phyloP scores from a whole-genome alignment of 2,888 invertebrate species.

The Macrostomum cliftonense region DNA sequence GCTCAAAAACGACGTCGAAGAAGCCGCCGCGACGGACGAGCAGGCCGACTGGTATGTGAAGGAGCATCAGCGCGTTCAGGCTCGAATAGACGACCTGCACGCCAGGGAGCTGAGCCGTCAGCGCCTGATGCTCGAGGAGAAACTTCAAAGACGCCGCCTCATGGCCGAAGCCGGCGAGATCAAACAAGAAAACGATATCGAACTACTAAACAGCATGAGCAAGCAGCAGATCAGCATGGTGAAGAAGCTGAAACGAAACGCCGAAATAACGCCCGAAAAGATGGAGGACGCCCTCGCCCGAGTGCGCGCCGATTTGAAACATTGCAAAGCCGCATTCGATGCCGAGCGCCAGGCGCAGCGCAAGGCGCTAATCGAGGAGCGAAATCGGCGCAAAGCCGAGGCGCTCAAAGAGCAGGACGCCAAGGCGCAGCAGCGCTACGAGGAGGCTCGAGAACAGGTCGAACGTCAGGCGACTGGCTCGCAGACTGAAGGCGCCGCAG shows the following conservation, averaged over 20 bases:
- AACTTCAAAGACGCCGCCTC: conserved; percentile 24
- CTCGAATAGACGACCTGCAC: conserved; percentile 20
- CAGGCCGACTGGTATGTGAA: conserved; percentile 30
- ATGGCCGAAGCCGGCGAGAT: conserved; percentile 25
- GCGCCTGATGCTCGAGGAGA: conserved; percentile 29
- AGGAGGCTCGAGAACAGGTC: background rate
- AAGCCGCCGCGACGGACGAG: conserved; percentile 20
- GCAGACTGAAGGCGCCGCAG: conserved; percentile 12
- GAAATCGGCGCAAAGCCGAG: background rate
- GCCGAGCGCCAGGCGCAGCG: background rate
- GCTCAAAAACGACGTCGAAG: conserved; percentile 17
- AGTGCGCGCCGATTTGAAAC: background rate
- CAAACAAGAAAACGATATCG: conserved; percentile 23
- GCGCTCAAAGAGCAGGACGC: background rate
- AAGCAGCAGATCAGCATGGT: conserved; percentile 21
- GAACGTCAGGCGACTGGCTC: too few relatives aligned
- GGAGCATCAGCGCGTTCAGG: conserved; percentile 19
- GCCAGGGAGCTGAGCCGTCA: conserved; percentile 32
- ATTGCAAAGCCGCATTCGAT: background rate
- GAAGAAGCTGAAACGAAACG: conserved; percentile 13
- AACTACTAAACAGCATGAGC: conserved; percentile 24
- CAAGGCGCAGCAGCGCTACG: background rate
- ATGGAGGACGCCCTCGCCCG: background rate
- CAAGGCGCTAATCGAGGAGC: background rate
- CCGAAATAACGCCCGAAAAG: background rate